A percentile compares a stretch with the other conserved stretches of the same genome.
These are phyloP conservation scores for Acronicta psi DNA, from an alignment of 2,888 invertebrate species.

Conservation along the genomic window DNA sequence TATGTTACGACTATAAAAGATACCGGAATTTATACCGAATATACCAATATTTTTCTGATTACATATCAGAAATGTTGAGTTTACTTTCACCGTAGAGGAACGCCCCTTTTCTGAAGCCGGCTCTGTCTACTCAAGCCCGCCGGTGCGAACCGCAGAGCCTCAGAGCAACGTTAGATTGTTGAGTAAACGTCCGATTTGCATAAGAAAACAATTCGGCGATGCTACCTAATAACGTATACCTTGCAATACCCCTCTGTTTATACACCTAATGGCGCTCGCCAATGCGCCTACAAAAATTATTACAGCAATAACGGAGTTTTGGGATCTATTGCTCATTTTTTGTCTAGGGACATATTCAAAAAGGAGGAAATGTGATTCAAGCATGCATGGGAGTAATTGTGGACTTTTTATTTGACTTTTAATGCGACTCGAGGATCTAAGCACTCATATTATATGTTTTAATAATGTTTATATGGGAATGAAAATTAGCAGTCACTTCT, in stretches of 20 bases:
- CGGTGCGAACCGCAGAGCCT: constrained; percentile 46
- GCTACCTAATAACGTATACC: constrained; percentile 39
- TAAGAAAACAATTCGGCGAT: constrained; percentile 72
- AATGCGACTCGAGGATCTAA: constrained; percentile 29
- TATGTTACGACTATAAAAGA: too few species aligned
- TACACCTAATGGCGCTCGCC: constrained; percentile 21
- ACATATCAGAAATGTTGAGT: too few species aligned
- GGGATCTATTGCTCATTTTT: constrained; percentile 43
- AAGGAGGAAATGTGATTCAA: constrained; percentile 21
- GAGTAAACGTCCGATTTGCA: constrained; percentile 72
- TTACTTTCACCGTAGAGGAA: too few species aligned
- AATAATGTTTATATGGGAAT: constrained; percentile 2
- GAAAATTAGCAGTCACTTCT: constrained; percentile 23
- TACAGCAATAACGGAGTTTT: constrained; percentile 41
- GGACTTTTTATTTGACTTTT: constrained; percentile 36
- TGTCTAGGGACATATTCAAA: constrained; percentile 42
- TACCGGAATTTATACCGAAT: too few species aligned
- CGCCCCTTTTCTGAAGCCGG: constrained; percentile 3
- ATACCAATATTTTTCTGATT: too few species aligned
- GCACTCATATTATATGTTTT: constrained; percentile 8
- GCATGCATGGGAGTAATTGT: constrained; percentile 24
- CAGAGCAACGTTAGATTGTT: constrained; percentile 59
- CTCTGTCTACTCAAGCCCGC: constrained; percentile 45
- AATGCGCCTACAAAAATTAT: constrained; percentile 42
- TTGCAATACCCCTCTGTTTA: constrained; percentile 37